A percentile compares a stretch with the other conserved stretches of the same genome.
These are phyloP conservation scores for Chouioia cunea DNA, from an alignment of 2,888 invertebrate species.

Conservation along the genomic window DNA sequence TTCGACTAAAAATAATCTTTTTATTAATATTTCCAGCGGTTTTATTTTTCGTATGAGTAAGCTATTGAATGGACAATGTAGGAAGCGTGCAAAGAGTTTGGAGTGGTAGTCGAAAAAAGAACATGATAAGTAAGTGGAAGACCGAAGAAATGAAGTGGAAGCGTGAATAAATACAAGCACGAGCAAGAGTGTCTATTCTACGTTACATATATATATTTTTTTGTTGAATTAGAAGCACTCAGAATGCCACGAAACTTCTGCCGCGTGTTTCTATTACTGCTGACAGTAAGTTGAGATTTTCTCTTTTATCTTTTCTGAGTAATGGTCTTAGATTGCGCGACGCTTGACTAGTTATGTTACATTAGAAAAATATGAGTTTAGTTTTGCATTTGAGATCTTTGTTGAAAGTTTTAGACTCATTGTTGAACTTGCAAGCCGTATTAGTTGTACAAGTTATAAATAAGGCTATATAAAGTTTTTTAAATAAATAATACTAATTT, in stretches of 20 bases:
- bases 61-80: not conserved
- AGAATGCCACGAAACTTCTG: constrained; percentile 29
- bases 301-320: constrained; percentile 14
- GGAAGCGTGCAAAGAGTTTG: constrained; percentile 4
- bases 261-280: constrained; percentile 36
- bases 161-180: constrained; percentile 14
- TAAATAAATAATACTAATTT: too few species aligned
- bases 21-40: too few species aligned
- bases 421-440: too few species aligned
- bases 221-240: constrained; percentile 32
- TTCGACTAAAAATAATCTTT: too few species aligned
- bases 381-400: too few species aligned
- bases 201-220: not conserved
- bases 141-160: constrained; percentile 43
- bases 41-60: not conserved
- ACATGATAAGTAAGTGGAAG: constrained; percentile 43
- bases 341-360: too few species aligned
- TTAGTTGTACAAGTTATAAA: too few species aligned
- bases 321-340: too few species aligned
- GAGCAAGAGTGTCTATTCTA: constrained; percentile 36
- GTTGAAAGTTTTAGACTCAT: too few species aligned
- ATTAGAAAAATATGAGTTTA: too few species aligned
- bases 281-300: constrained; percentile 40
- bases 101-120: constrained; percentile 31
- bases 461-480: too few species aligned